A percentile compares a stretch with the other conserved stretches of the same genome.
Conservation (phyloP, 1,140 invertebrate genomes). For the Pseudomyrmex cubaensis region DNA sequence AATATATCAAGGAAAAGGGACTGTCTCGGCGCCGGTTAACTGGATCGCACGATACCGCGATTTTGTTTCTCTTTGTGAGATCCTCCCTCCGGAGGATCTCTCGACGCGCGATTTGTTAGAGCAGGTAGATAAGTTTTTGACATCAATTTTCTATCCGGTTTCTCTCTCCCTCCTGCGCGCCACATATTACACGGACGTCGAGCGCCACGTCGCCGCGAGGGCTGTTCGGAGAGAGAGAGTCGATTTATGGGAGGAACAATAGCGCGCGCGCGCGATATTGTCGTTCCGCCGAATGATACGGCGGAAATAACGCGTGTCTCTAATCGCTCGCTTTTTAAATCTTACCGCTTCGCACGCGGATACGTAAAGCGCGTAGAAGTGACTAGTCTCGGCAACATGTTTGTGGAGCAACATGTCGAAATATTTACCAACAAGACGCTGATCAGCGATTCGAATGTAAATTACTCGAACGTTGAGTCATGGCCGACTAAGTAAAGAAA, state of each 20-base stretch:
- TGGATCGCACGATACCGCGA: conserved; percentile 37
- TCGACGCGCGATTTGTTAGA: conserved; percentile 10
- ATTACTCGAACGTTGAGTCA: conserved; percentile 20
- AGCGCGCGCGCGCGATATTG: background rate
- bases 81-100: background rate
- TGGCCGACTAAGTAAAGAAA: conserved; percentile 3
- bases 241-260: conserved; percentile 42
- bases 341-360: background rate
- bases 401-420: conserved; percentile 23
- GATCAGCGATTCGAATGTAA: conserved; percentile 26
- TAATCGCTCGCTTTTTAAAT: background rate
- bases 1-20: conserved; percentile 8
- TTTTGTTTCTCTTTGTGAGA: conserved; percentile 12
- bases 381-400: background rate
- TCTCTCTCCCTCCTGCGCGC: background rate
- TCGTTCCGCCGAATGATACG: background rate
- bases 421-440: conserved; percentile 5
- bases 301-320: background rate
- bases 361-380: background rate
- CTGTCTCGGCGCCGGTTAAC: conserved; percentile 8
- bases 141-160: conserved; percentile 44
- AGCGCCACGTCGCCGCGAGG: conserved; percentile 3
- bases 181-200: conserved; percentile 12
- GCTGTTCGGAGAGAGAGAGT: conserved; percentile 4
- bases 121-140: conserved; percentile 24